Conservation (phyloP, 92 coral and sea anemone species). For the Pocillopora meandrina region DNA sequence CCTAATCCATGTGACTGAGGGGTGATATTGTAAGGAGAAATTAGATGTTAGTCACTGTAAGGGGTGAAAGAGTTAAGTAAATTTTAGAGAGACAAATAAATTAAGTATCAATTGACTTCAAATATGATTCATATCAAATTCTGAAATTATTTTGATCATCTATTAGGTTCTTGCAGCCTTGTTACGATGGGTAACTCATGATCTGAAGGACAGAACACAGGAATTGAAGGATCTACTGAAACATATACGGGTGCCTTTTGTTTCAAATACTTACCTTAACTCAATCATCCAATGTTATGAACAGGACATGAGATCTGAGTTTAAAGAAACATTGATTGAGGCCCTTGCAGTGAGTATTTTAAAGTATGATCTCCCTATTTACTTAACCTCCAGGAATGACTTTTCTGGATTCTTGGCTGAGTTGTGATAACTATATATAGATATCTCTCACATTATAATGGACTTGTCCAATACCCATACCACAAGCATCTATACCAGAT, state of each 20-base stretch:
- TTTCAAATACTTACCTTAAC: constrained; percentile 65
- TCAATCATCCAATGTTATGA: constrained; percentile 54
- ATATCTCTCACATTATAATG: too few relatives aligned
- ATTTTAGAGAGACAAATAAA: too few relatives aligned
- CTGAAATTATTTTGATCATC: not conserved
- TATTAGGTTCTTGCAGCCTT: constrained; percentile 74
- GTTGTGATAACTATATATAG: too few relatives aligned
- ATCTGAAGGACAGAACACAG: constrained; percentile 49
- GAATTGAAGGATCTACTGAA: constrained; percentile 54
- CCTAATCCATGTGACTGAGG: too few relatives aligned
- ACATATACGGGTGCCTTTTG: constrained; percentile 76
- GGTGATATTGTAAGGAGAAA: too few relatives aligned
- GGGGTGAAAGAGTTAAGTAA: too few relatives aligned
- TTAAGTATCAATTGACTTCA: too few relatives aligned
- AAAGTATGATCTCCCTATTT: not conserved
- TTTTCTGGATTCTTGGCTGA: too few relatives aligned
- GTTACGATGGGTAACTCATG: constrained; percentile 74
- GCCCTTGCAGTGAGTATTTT: constrained; percentile 44
- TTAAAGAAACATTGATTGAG: constrained; percentile 42
- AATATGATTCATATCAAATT: not conserved
- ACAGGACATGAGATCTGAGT: constrained; percentile 40
- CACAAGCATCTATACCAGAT: too few relatives aligned
- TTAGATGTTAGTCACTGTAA: too few relatives aligned
- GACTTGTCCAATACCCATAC: too few relatives aligned
- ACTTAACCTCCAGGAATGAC: too few relatives aligned